Evolutionary conservation across 2,888 invertebrate genomes (phyloP).

Genomic region (Lithophane socia): DNA sequence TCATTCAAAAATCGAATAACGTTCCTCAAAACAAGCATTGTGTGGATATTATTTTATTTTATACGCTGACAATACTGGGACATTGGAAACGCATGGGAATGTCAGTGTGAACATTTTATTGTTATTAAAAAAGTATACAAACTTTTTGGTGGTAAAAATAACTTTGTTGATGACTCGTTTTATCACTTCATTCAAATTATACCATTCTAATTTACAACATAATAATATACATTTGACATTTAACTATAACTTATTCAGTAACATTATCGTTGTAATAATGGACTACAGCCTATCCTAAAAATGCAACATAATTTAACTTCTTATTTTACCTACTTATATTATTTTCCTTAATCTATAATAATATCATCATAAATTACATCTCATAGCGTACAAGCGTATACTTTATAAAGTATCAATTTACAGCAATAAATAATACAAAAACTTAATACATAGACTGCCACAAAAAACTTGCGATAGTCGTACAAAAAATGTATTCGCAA

Average conservation of each 20-base stretch:
- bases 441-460: conserved; percentile 15
- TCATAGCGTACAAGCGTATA: conserved; percentile 2
- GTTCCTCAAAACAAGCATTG: conserved; percentile 67
- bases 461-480: conserved; percentile 20
- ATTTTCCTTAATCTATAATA: conserved; percentile 16
- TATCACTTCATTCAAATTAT: neutral
- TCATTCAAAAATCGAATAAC: conserved; percentile 60
- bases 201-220: neutral
- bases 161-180: conserved; percentile 23
- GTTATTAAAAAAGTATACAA: conserved; percentile 58
- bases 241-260: neutral
- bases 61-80: conserved; percentile 69
- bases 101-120: conserved; percentile 63
- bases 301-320: neutral
- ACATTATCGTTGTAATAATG: neutral
- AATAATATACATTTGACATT: neutral
- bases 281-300: neutral
- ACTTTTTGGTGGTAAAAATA: conserved; percentile 50
- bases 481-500: conserved; percentile 41
- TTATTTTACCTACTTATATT: neutral
- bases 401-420: conserved; percentile 26
- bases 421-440: conserved; percentile 30
- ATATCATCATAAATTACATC: conserved; percentile 16
- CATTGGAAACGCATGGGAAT: conserved; percentile 65
- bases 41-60: conserved; percentile 66